Conservation (phyloP, 92 coral and sea anemone genomes). For the Scolanthus callimorphus region DNA sequence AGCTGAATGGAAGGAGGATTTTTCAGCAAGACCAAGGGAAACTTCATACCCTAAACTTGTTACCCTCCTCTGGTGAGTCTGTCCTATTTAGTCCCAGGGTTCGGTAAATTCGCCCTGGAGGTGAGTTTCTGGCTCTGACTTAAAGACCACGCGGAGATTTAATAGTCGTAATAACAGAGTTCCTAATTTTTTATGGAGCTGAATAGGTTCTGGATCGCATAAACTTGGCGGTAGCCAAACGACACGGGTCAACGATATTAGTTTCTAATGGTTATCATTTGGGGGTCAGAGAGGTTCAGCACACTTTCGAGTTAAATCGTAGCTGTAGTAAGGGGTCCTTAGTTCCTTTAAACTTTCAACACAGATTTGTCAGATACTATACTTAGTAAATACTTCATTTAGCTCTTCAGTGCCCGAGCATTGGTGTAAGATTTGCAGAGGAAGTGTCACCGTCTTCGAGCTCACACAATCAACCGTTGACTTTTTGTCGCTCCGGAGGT, state of each 20-base stretch:
- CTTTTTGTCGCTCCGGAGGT: no score
- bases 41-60: no score
- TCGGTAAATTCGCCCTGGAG: neutral
- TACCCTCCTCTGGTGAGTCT: neutral
- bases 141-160: constrained; percentile 38
- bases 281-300: constrained; percentile 46
- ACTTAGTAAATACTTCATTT: no score
- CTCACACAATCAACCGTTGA: no score
- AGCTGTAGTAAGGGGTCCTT: constrained; percentile 36
- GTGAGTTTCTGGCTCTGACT: neutral
- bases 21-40: no score
- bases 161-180: constrained; percentile 19
- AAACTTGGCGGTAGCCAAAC: constrained; percentile 13
- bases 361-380: constrained; percentile 47
- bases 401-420: constrained; percentile 7
- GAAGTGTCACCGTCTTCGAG: neutral
- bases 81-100: neutral
- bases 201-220: constrained; percentile 5
- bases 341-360: constrained; percentile 47
- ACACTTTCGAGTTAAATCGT: constrained; percentile 10
- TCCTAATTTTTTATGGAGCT: neutral
- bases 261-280: constrained; percentile 44
- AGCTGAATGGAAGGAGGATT: no score
- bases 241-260: constrained; percentile 25
- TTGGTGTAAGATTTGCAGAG: neutral